Evolutionary conservation across 1,140 invertebrate genomes (phyloP).

Genomic region (Lethrus apterus): DNA sequence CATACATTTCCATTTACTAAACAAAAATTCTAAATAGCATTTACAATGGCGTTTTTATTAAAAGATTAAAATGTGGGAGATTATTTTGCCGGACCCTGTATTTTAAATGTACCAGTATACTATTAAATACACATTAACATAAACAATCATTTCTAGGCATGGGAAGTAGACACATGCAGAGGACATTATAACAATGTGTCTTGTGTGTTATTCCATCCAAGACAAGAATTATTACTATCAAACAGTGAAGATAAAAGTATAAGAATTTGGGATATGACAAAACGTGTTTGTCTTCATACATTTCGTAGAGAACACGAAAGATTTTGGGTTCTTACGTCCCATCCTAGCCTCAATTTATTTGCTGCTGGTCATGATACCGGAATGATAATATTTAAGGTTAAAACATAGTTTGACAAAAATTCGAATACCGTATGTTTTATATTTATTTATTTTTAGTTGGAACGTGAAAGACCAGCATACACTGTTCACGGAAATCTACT

Average conservation of each 20-base stretch:
- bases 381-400: slow-evolving; percentile 67
- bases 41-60: too few species aligned
- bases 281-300: slow-evolving; percentile 92
- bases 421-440: slow-evolving; percentile 10
- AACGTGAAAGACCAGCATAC: slow-evolving; percentile 93
- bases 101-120: too few species aligned
- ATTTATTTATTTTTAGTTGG: slow-evolving; percentile 52
- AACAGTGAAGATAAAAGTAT: slow-evolving; percentile 99
- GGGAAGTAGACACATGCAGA: slow-evolving; percentile 98
- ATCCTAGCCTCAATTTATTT: slow-evolving; percentile 81
- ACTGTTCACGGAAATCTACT: slow-evolving; percentile 88
- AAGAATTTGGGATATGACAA: slow-evolving; percentile 98
- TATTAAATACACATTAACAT: too few species aligned
- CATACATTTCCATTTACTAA: slow-evolving; percentile 6
- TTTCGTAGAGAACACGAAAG: slow-evolving; percentile 93
- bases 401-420: slow-evolving; percentile 11
- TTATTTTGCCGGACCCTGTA: slow-evolving; percentile 11
- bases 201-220: slow-evolving; percentile 94
- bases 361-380: slow-evolving; percentile 95
- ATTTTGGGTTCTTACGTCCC: slow-evolving; percentile 92
- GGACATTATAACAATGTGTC: slow-evolving; percentile 99
- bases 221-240: slow-evolving; percentile 93
- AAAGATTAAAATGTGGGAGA: slow-evolving; percentile 13
- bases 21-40: slow-evolving; percentile 10
- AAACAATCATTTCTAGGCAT: slow-evolving; percentile 62